Conservation (phyloP, 2,888 invertebrate species). For the Cephus spinipes region DNA sequence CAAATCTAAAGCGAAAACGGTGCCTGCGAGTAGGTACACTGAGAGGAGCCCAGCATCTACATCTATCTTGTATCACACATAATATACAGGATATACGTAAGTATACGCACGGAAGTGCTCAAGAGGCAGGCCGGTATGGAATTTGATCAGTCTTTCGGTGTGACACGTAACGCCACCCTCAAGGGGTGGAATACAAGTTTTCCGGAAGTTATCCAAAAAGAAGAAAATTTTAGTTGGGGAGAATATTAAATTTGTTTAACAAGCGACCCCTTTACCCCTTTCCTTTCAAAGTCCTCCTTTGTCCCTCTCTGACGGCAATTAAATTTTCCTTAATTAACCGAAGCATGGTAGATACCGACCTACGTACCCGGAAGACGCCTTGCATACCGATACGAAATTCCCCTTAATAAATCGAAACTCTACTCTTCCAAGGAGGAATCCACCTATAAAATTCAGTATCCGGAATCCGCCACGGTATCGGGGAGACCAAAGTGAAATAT, state of each 20-base stretch:
- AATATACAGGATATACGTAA: slow-evolving; percentile 25
- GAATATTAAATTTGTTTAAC: slow-evolving; percentile 61
- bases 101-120: slow-evolving; percentile 30
- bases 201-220: slow-evolving; percentile 43
- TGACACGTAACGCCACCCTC: slow-evolving; percentile 47
- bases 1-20: slow-evolving; percentile 42
- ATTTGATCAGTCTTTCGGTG: slow-evolving; percentile 63
- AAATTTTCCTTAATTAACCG: slow-evolving; percentile 7
- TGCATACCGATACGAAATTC: background rate
- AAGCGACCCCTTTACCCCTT: slow-evolving; percentile 19
- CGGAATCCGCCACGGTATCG: slow-evolving; percentile 15
- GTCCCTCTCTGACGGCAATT: background rate
- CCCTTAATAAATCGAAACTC: background rate
- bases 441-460: background rate
- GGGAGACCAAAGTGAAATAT: slow-evolving; percentile 50
- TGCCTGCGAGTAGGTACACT: too few species aligned
- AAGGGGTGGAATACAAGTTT: slow-evolving; percentile 44
- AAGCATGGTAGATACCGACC: background rate
- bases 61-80: slow-evolving; percentile 18
- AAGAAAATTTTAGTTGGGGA: slow-evolving; percentile 39
- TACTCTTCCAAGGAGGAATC: background rate
- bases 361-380: background rate
- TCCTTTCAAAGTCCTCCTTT: background rate
- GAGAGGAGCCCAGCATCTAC: slow-evolving; percentile 14
- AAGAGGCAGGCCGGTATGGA: slow-evolving; percentile 28